Conservation (phyloP, 2,113 vertebrate genomes). For the Cyprinodon variegatus region DNA sequence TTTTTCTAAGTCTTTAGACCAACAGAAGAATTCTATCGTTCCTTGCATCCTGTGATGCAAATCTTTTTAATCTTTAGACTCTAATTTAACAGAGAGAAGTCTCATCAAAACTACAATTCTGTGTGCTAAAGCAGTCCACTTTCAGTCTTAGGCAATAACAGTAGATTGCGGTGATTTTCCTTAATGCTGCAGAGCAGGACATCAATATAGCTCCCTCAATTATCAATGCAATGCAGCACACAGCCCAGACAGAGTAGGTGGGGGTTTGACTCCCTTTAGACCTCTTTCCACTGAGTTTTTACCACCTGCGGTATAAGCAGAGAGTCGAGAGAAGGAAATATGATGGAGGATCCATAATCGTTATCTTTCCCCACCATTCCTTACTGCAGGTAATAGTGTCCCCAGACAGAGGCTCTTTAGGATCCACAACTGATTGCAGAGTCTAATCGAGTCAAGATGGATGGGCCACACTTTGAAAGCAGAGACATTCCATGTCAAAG, state of each 20-base stretch:
- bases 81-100: background rate
- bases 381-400: constrained; percentile 54
- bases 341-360: constrained; percentile 38
- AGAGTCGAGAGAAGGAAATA: constrained; percentile 25
- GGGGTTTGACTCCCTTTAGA: constrained; percentile 17
- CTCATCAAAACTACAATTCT: background rate
- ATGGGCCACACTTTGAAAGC: constrained; percentile 41
- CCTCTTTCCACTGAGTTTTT: constrained; percentile 12
- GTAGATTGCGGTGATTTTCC: constrained; percentile 49
- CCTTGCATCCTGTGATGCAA: background rate
- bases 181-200: constrained; percentile 22
- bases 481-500: constrained; percentile 21
- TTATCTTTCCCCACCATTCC: constrained; percentile 45
- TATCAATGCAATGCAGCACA: constrained; percentile 32
- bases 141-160: constrained; percentile 24
- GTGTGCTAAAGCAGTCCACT: background rate
- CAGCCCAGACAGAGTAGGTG: constrained; percentile 22
- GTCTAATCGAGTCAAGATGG: constrained; percentile 41
- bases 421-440: constrained; percentile 32
- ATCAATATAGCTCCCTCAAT: constrained; percentile 55
- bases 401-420: constrained; percentile 55
- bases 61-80: background rate
- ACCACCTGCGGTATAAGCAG: constrained; percentile 20
- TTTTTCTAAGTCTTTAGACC: too few relatives aligned
- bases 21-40: background rate